These are phyloP conservation scores for Aplodontia rufa DNA, from an alignment of 2,113 vertebrate species.

Conservation along the genomic window DNA sequence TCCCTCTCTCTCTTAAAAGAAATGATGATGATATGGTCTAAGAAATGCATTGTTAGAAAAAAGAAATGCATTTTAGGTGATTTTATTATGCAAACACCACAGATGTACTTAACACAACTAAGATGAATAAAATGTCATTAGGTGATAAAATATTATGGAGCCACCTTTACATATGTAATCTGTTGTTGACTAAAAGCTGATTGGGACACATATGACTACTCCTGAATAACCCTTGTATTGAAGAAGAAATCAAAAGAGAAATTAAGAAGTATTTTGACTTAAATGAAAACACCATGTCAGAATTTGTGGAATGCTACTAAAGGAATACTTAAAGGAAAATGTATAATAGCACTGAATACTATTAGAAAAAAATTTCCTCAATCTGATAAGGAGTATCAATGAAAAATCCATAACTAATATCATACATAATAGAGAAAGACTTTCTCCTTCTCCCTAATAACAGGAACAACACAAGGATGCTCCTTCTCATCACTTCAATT, in stretches of 20 bases:
- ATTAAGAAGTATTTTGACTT: background rate
- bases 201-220: background rate
- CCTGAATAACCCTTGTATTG: background rate
- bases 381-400: background rate
- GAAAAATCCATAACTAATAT: background rate
- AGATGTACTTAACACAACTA: background rate
- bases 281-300: background rate
- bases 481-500: background rate
- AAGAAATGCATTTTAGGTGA: background rate
- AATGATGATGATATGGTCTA: background rate
- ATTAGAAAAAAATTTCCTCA: background rate
- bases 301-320: background rate
- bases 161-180: background rate
- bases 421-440: background rate
- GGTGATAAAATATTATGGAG: background rate
- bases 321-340: background rate
- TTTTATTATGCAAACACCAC: background rate
- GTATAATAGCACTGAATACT: background rate
- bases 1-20: no score
- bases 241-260: constrained; percentile 17
- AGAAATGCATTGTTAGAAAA: background rate
- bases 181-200: background rate
- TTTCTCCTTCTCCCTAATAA: background rate
- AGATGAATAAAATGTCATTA: background rate
- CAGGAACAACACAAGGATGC: background rate